A percentile compares a stretch with the other conserved stretches of the same genome.
These are phyloP conservation scores for Cheilinus undulatus DNA, from an alignment of 2,113 vertebrate species.

Conservation along the genomic window DNA sequence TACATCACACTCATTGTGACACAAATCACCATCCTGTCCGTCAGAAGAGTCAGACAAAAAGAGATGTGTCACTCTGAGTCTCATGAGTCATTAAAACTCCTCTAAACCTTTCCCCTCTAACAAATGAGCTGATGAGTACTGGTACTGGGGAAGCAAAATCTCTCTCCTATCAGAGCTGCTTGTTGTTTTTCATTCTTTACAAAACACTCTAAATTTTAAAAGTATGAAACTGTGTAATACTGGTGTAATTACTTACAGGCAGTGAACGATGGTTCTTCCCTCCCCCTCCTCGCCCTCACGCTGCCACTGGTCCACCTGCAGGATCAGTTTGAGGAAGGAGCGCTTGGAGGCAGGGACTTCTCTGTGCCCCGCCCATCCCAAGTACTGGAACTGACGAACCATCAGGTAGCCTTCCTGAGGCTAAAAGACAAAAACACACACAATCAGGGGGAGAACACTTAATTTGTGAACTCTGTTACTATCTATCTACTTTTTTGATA, in stretches of 20 bases:
- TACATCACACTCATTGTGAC: no score
- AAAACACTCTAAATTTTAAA: no score
- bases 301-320: conserved; percentile 99
- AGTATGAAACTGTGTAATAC: background rate
- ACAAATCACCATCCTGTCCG: background rate
- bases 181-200: background rate
- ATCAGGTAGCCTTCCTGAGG: conserved; percentile 99
- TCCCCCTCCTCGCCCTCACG: conserved; percentile 98
- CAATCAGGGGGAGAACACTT: background rate
- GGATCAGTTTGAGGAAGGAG: conserved; percentile 97
- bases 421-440: conserved; percentile 69
- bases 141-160: no score
- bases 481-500: no score
- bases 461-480: no score
- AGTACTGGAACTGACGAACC: conserved; percentile 98
- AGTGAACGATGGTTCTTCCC: conserved; percentile 96
- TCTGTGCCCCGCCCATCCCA: conserved; percentile 96
- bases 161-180: background rate
- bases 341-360: conserved; percentile 97
- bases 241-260: conserved; percentile 88
- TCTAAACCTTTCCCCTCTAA: background rate
- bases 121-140: background rate
- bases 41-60: background rate
- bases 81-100: background rate
- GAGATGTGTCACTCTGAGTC: background rate